Base-by-base conservation (phyloP, 2,888 invertebrate species). In the Drosophila paracracens region DNA sequence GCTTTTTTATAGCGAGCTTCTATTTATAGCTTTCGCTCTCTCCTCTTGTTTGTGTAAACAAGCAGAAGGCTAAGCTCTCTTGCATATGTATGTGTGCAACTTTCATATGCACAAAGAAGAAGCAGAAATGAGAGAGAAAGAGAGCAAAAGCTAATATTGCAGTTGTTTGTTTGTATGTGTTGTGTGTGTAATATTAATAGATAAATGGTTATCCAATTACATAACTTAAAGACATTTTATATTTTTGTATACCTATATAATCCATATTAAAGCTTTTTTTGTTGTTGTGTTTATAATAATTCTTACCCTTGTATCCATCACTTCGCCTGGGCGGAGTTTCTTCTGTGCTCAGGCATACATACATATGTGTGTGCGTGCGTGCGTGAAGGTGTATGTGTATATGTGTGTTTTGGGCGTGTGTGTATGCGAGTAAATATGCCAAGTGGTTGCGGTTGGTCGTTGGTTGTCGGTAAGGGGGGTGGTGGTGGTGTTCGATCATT, bases 241-340 rank as follows among this genome's bases (percentile, higher is more conserved):
- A 27, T 52, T 31, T 31, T 13, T 36, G 35, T 36, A 11, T 54
- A 25, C 35, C 21, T 36, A 35, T 35, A 31, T 53, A 35, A 25
- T 46, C 46, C 46, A 50, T 35, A 16, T 76, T 66, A 71, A 58
- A 56, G 69, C 4, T 46, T 46, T 46, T 38, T 38, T 21, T 25
- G 33, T 46, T 25, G n/a, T 46, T 57, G 69, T 70, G 60, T 62
- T 70, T 64, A 58, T 50, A 52, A 69, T 70, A 61, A 46, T 46
- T 82, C 94, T 97, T 97, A 98, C 98, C 98, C 97, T 97, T 95
- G 96, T 97, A 94, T 98, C 98, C 94, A 97, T 94, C 94, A 98
- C 96, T 96, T 98, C 98, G 94, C 98, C 98, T 91, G 98, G 98
- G 92, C 98, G 97, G 94, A 98, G 97, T 96, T 97, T 92, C 89